Conservation (phyloP, 2,888 invertebrate species). For the Oithona nana region DNA sequence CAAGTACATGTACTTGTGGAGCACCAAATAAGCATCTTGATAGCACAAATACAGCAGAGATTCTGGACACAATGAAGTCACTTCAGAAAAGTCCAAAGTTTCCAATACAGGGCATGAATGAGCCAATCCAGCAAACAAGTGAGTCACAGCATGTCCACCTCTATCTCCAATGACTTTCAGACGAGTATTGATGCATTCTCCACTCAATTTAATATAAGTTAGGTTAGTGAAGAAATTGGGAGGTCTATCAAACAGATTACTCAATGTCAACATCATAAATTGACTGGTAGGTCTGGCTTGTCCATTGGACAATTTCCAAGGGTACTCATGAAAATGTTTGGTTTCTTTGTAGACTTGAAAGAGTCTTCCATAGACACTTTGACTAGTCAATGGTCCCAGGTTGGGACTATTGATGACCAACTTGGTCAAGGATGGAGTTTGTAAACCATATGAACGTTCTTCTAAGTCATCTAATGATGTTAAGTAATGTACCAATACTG, state of each 20-base stretch:
- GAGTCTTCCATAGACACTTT: background rate
- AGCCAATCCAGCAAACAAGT: background rate
- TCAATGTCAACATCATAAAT: background rate
- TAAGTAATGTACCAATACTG: background rate
- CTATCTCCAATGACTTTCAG: background rate
- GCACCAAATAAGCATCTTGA: background rate
- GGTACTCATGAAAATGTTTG: background rate
- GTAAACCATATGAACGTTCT: background rate
- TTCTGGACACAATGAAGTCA: background rate
- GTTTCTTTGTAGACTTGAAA: background rate
- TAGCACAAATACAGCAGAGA: background rate
- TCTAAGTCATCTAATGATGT: background rate
- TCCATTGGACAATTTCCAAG: background rate
- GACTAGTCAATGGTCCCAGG: background rate
- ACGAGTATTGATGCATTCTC: background rate
- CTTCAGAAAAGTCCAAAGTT: background rate
- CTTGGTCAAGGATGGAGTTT: background rate
- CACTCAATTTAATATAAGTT: background rate
- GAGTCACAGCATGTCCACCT: background rate
- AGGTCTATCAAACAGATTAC: background rate
- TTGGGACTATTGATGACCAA: background rate
- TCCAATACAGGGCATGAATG: background rate
- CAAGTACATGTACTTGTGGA: slow-evolving; percentile 5
- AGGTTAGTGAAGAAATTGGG: background rate
- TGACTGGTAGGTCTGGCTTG: background rate